phyloP scores from a whole-genome alignment of 2,113 vertebrate genomes.

The Tympanuchus pallidicinctus region DNA sequence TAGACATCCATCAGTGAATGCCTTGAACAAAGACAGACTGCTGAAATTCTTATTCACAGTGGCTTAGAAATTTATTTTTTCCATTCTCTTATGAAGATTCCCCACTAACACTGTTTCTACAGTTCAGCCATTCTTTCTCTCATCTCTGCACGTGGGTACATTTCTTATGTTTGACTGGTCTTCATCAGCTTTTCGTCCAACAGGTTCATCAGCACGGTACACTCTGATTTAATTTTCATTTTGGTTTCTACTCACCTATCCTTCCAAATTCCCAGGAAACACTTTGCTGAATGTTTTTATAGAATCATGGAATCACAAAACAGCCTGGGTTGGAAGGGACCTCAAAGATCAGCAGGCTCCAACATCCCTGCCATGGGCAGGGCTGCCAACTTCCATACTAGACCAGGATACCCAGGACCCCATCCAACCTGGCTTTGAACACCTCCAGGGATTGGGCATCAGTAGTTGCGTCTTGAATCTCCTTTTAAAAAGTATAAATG shows the following conservation, averaged over 20 bases:
- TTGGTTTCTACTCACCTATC: neutral
- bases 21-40: neutral
- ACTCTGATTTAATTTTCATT: neutral
- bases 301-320: too few species aligned
- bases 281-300: neutral
- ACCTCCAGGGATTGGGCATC: too few species aligned
- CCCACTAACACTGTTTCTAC: neutral
- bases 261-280: neutral
- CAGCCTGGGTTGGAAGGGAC: too few species aligned
- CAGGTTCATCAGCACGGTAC: neutral
- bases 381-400: too few species aligned
- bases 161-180: rapidly evolving
- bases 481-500: neutral
- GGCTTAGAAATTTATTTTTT: neutral
- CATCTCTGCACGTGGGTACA: rapidly evolving
- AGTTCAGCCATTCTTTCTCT: neutral
- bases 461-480: neutral
- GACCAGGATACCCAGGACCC: too few species aligned
- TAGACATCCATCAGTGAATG: neutral
- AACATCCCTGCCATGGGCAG: too few species aligned
- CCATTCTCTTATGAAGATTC: neutral
- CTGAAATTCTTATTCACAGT: neutral
- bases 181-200: neutral
- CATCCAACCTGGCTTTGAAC: too few species aligned
- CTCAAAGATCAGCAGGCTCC: too few species aligned